phyloP scores from a whole-genome alignment of 1,140 invertebrate species.

The Neoseiulus cucumeris region DNA sequence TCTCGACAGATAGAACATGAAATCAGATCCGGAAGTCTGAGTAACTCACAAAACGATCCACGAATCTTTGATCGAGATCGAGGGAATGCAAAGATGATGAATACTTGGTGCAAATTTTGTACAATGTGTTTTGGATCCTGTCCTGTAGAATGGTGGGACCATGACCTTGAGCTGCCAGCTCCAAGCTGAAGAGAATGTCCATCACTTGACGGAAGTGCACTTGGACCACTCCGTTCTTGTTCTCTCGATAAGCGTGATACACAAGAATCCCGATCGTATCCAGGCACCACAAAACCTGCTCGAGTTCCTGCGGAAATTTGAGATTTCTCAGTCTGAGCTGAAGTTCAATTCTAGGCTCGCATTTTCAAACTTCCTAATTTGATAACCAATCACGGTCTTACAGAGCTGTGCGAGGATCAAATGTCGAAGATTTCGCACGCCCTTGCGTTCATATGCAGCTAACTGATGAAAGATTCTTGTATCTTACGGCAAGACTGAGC shows the following conservation, averaged over 20 bases:
- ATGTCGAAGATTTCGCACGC: no score
- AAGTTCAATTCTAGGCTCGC: no score
- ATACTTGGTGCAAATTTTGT: conserved; percentile 7
- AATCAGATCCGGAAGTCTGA: neutral
- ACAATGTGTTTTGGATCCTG: neutral
- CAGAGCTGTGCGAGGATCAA: no score
- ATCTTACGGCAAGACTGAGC: no score
- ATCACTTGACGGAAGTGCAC: neutral
- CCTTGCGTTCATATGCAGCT: no score
- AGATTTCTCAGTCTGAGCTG: no score
- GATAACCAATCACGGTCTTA: no score
- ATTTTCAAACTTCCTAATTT: no score
- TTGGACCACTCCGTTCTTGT: conserved; percentile 1
- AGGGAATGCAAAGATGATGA: neutral
- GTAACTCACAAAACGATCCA: conserved; percentile 6
- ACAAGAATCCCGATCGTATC: neutral
- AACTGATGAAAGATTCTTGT: no score
- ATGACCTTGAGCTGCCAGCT: neutral
- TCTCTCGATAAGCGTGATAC: neutral
- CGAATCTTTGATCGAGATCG: neutral
- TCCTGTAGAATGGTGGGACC: neutral
- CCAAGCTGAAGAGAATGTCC: neutral
- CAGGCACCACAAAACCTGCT: conserved; percentile 1
- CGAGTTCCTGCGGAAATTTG: neutral
- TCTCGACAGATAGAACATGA: no score